Evolutionary conservation across 2,888 invertebrate species (phyloP), one percentile per base, ranked within the genome.

Genomic region (Calameuta idolon): DNA sequence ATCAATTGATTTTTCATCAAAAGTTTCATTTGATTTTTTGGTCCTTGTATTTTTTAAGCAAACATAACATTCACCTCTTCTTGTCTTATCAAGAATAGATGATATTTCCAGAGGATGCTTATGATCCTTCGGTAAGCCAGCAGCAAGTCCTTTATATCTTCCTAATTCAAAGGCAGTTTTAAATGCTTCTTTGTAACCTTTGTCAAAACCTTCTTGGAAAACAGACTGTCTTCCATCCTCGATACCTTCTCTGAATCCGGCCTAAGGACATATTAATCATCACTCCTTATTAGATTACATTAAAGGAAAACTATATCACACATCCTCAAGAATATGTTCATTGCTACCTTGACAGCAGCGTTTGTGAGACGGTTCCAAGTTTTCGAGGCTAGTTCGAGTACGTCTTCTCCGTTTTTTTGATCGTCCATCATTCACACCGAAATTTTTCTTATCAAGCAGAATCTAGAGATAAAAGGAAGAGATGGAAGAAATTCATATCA

Each of bases 171-270:
- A 93, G 30, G 94, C 95, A 84, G 93, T 94, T 79, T 90, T 89
- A 68, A 96, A 93, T 1, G 95, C 96, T 86, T 94, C 94, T 79
- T 91, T 90, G 88, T 95, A 96, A 1, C 96, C 96, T 78, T 88
- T 87, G 86, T 96, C 95, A 89, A 96, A 96, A 87, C 95, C 94
- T 33, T 92, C 88, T 91, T 96, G 96, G 84, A 95, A 95, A 75
- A 93, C 93, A 76, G 93, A 91, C 31, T 94, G 92, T 81, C 94
- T 93, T 0, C 96, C 96, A 87, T 94, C 94, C 55, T 93, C 91
- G 79, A 94, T 92, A 34, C 96, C 96, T 90, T 96, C 95, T 86
- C 94, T 93, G 85, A 93, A 96, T 69, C 95, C 95, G 83, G 92
- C 91, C 96, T 96, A 83, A 74, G 4, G 1, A 33, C 2, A 33